Conservation (phyloP, 2,888 invertebrate species). For the Ennomos erosarius region DNA sequence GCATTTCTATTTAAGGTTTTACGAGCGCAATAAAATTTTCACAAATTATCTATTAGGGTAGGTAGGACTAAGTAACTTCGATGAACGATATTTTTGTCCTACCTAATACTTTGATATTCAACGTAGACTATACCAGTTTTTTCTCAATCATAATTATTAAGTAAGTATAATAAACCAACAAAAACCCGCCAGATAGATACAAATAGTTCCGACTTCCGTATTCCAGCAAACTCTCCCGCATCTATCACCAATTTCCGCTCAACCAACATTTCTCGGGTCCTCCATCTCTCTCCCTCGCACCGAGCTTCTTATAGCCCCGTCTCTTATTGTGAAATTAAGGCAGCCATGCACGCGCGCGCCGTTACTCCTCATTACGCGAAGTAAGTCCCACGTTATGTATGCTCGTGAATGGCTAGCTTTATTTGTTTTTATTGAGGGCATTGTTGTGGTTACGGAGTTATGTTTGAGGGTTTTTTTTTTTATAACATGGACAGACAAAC, state of each 20-base stretch:
- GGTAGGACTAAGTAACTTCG: too few relatives aligned
- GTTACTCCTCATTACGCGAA: conserved; percentile 80
- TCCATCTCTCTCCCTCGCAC: conserved; percentile 45
- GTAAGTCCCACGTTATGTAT: conserved; percentile 69
- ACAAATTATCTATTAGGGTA: too few relatives aligned
- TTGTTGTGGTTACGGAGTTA: conserved; percentile 41
- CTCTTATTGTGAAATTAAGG: conserved; percentile 62
- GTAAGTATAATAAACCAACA: too few relatives aligned
- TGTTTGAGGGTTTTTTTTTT: conserved; percentile 36
- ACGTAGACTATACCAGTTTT: too few relatives aligned
- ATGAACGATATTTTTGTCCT: too few relatives aligned
- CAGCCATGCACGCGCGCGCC: conserved; percentile 70
- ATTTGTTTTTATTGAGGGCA: conserved; percentile 72
- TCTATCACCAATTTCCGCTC: conserved; percentile 57
- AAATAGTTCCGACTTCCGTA: conserved; percentile 43
- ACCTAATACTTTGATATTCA: not conserved
- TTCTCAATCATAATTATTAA: too few relatives aligned
- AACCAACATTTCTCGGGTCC: conserved; percentile 47
- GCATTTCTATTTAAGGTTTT: too few relatives aligned
- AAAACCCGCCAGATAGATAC: conserved; percentile 39
- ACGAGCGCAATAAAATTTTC: too few relatives aligned
- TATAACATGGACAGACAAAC: too few relatives aligned
- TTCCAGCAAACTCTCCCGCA: conserved; percentile 45
- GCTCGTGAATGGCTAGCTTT: conserved; percentile 71
- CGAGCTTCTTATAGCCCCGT: conserved; percentile 32